Conservation (phyloP, 2,113 vertebrate genomes). For the Collichthys lucidus region DNA sequence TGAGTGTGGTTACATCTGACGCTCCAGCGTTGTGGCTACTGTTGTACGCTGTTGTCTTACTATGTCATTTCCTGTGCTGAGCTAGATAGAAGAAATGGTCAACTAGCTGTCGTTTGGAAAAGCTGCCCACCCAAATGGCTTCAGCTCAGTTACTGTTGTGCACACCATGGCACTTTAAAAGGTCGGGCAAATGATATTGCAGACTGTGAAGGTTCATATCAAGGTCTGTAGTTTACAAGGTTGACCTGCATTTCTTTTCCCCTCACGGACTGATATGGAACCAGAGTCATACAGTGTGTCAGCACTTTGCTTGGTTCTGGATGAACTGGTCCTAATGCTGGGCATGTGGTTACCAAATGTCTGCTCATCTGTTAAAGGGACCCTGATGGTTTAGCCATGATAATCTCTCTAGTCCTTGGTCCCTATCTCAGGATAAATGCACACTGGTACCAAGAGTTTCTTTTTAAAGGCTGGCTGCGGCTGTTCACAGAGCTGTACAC, state of each 20-base stretch:
- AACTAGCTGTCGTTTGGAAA: not conserved
- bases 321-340: constrained; percentile 19
- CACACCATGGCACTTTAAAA: constrained; percentile 23
- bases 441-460: constrained; percentile 77
- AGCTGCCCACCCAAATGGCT: constrained; percentile 17
- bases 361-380: constrained; percentile 47
- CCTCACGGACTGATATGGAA: constrained; percentile 28
- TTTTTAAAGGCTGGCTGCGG: constrained; percentile 62
- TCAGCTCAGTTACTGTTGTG: constrained; percentile 18
- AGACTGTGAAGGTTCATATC: constrained; percentile 53
- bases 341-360: constrained; percentile 52
- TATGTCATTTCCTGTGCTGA: constrained; percentile 16
- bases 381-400: constrained; percentile 56
- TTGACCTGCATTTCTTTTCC: not conserved
- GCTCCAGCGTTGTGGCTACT: constrained; percentile 28
- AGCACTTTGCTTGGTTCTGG: constrained; percentile 45
- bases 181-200: not conserved
- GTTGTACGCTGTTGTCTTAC: not conserved
- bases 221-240: constrained; percentile 51
- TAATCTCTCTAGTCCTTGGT: constrained; percentile 70
- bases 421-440: constrained; percentile 83
- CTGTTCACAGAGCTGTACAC: constrained; percentile 41
- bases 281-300: constrained; percentile 17
- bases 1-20: not conserved
- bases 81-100: not conserved